Base-by-base conservation (phyloP, 2,113 vertebrate species). In the Mus pahari region DNA sequence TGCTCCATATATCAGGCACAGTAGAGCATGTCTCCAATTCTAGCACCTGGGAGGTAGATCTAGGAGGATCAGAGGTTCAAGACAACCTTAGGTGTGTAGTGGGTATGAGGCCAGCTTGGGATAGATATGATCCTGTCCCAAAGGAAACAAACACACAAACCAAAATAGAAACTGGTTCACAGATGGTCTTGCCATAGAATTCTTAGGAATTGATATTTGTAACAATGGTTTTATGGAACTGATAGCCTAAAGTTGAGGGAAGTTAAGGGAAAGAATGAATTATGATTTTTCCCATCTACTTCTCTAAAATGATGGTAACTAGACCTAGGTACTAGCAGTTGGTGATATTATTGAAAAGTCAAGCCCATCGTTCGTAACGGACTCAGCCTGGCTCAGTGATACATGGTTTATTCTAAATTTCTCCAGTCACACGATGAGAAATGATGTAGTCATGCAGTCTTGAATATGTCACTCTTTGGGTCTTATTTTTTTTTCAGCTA, bases 361-460 rank as follows among this genome's bases (percentile, higher is more conserved):
- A 95, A 96, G 88, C 77, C 91, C 81, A 94, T 96, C 91, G 90
- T 90, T 97, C 95, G 94, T 70, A 84, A 39, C 77, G 96, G 95
- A 94, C 97, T 95, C 95, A 97, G 91, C 62, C 75, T 83, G 96
- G 94, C 94, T 98, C 96, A 97, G 89, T 97, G 96, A 96, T 92
- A 96, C 95, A 95, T 96, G 91, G 95, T 36, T 64, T 42, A 58
- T 1, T 53, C 10, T n/a, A 71, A 96, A 19, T 74, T 96, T 45
- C 62, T 5, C 71, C 33, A 66, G 58, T 82, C 79, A 88, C 31
- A 74, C 1, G 28, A 50, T 19, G 55, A 86, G n/a, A 89, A 95
- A 48, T 86, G 55, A 86, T 19, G 64, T 26, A 75, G 48, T 74
- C 20, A 73, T 87, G 84, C 81, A 53, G 50, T 53, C 36, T 31